Conservation (phyloP, 2,113 vertebrate genomes). For the Reinhardtius hippoglossoides region DNA sequence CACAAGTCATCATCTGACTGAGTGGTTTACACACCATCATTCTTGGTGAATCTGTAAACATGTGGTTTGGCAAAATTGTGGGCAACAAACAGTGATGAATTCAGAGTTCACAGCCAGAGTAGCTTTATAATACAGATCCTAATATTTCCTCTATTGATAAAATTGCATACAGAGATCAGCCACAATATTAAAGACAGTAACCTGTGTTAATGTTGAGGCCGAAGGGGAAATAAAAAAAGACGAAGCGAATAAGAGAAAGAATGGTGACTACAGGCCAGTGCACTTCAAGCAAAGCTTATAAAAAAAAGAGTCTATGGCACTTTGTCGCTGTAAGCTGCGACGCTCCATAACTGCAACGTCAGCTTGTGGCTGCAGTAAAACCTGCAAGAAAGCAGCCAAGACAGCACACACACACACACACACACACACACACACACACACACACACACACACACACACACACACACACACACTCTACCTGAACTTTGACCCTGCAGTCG, state of each 20-base stretch:
- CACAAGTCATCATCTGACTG: slow-evolving; percentile 3
- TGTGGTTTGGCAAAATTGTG: neutral
- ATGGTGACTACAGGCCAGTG: neutral
- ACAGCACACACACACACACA: neutral
- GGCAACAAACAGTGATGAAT: neutral
- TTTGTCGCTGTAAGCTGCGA: neutral
- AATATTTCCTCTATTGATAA: neutral
- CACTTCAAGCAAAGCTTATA: slow-evolving; percentile 28
- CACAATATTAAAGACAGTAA: neutral
- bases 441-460: slow-evolving; percentile 13
- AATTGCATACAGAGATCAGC: neutral
- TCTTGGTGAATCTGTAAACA: neutral
- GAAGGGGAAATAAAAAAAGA: neutral
- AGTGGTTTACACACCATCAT: neutral
- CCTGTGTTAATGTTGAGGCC: neutral
- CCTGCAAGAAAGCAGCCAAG: slow-evolving; percentile 20
- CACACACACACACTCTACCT: slow-evolving; percentile 76
- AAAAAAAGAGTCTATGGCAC: slow-evolving; percentile 36
- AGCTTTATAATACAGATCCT: neutral
- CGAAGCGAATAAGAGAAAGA: neutral
- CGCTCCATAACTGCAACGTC: slow-evolving; percentile 16
- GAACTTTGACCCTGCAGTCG: slow-evolving; percentile 91
- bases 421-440: slow-evolving; percentile 6
- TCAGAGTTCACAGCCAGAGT: neutral
- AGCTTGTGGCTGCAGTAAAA: slow-evolving; percentile 43